Conservation (phyloP, 92 coral and sea anemone species). For the Muricea muricata region DNA sequence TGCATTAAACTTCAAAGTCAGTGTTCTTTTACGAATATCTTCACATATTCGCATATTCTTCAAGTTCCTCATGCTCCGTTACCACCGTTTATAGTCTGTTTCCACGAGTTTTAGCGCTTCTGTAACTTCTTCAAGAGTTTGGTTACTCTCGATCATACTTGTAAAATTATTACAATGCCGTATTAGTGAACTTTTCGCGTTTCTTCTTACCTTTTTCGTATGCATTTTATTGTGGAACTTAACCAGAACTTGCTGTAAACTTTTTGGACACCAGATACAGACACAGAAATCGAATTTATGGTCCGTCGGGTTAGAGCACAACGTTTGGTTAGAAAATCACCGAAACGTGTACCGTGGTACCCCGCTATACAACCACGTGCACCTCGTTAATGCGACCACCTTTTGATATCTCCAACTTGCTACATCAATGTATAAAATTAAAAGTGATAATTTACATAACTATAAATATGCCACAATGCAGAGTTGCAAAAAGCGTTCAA, state of each 20-base stretch:
- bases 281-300: slow-evolving; percentile 2
- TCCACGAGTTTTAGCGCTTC: slow-evolving; percentile 52
- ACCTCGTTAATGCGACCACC: too few relatives aligned
- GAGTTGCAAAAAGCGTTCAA: too few relatives aligned
- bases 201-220: slow-evolving; percentile 29
- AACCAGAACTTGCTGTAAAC: background rate
- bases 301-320: background rate
- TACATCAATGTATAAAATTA: too few relatives aligned
- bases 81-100: slow-evolving; percentile 38
- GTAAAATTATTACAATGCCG: slow-evolving; percentile 45
- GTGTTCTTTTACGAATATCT: slow-evolving; percentile 42
- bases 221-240: background rate
- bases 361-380: too few relatives aligned
- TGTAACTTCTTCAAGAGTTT: slow-evolving; percentile 61
- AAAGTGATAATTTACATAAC: too few relatives aligned
- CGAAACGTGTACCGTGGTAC: too few relatives aligned
- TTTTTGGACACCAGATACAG: too few relatives aligned
- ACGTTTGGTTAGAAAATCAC: too few relatives aligned
- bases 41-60: slow-evolving; percentile 42
- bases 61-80: slow-evolving; percentile 49
- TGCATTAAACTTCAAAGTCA: slow-evolving; percentile 37
- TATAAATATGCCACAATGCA: too few relatives aligned
- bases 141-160: slow-evolving; percentile 45
- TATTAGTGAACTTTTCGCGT: slow-evolving; percentile 58
- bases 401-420: too few relatives aligned